Base-by-base conservation (phyloP, 2,888 invertebrate genomes). In the Chrysina gloriosa region DNA sequence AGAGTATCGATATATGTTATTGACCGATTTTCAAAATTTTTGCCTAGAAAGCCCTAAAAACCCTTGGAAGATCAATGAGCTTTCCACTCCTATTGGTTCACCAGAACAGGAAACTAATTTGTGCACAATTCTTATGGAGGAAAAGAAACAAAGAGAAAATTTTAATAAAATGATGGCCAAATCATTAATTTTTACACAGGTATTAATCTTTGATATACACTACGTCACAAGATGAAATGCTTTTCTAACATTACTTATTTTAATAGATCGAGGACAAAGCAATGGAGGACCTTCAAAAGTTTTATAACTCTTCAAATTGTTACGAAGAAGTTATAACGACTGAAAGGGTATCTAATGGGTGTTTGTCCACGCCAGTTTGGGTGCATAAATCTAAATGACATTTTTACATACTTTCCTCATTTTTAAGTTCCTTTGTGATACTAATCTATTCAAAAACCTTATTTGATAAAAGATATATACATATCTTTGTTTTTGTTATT, bases 231-330 rank as follows among this genome's bases (percentile, higher is more conserved):
- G 58, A 25, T 7, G 5, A 14, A 50, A 11, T 14, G 27, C 11
- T 9, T 63, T 48, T 39, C 16, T 25, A 58, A 11, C 19, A 14
- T 36, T 2, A 21, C 65, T 71, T 74, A 76, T 65, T 56, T 71
- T 82, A 84, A 34, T 84, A 93, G 92, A 85, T 94, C 73, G 96
- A 96, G 85, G 95, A 96, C 80, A 90, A 89, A 79, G 95, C 95
- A 0, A 93, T 96, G 73, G 89, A 91, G 69, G 93, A 95, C 73
- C 82, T 96, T 68, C 85, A 89, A 65, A 85, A 86, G 68, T 91
- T 92, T 80, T 95, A 95, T 83, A 90, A 90, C 76, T 87, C 89
- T 0, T 88, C 89, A 67, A 88, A 89, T 75, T 84, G 89, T 25
- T 86, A 86, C 42, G 93, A 94, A 74, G 94, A 94, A 81, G 81